Base-by-base conservation (phyloP, 2,888 invertebrate genomes). In the Leucania comma region DNA sequence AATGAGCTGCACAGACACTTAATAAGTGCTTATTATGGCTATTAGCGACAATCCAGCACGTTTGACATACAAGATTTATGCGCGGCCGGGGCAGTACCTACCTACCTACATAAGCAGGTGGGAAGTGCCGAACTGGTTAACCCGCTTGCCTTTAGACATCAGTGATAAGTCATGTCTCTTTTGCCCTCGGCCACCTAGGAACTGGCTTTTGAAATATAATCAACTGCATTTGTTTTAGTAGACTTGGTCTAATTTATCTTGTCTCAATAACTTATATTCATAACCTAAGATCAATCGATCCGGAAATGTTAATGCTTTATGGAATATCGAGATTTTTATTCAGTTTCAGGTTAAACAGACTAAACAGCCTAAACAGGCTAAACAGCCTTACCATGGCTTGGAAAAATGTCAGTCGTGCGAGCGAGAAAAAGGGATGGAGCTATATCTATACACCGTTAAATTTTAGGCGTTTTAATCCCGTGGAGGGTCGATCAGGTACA, bases 81-180 rank as follows among this genome's bases (percentile, higher is more conserved):
- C 67, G 67, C 64, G 59, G 61, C 67, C 67, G 72, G 78, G 78
- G 54, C 77, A 65, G 24, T 62, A 80, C 66, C 29, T 57, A 66
- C 24, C 38, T 64, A 64, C 17, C n/a, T 42, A 26, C 42, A 26
- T 48, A 57, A 20, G 51, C 35, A 26, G 29, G 69, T 48, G 70
- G 57, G 58, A 72, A 75, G 61, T 59, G 68, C 24, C 35, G n/a
- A 81, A 67, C 77, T 72, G 72, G 67, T 62, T 75, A 61, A 70
- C 80, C 56, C n/a, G 76, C 63, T 81, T 78, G 38, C 58, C 62
- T 68, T 59, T 35, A 68, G 62, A 77, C 42, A 62, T 51, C 38
- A 62, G 26, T 64, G 24, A 67, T 80, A 78, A 62, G n/a, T 77
- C 64, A 81, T 59, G 32, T 46, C 54, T 67, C 67, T 38, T 46